phyloP scores from a whole-genome alignment of 2,797 vertebrate genomes.

The Denticeps clupeoides region DNA sequence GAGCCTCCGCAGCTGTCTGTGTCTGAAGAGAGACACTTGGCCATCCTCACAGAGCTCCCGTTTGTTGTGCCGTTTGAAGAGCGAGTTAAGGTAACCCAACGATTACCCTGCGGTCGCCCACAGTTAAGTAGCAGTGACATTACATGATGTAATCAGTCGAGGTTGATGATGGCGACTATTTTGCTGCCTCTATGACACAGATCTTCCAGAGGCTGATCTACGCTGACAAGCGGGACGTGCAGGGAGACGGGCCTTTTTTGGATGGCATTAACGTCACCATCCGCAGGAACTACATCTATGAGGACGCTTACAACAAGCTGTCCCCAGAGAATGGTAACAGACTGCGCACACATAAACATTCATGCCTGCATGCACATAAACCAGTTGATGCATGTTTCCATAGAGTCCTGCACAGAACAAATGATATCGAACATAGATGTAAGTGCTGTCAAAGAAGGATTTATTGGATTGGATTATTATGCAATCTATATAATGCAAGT shows the following conservation, averaged over 20 bases:
- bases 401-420: neutral
- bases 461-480: neutral
- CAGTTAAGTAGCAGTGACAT: too few relatives aligned
- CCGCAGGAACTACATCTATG: constrained; percentile 97
- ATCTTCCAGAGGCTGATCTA: constrained; percentile 97
- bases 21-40: constrained; percentile 90
- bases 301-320: constrained; percentile 96
- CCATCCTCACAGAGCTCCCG: constrained; percentile 92
- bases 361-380: too few relatives aligned
- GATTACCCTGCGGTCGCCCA: too few relatives aligned
- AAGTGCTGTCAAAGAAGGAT: neutral
- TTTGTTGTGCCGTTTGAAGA: constrained; percentile 98
- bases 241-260: constrained; percentile 89
- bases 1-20: constrained; percentile 91
- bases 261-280: constrained; percentile 95
- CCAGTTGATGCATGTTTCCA: neutral
- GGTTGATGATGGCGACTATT: neutral
- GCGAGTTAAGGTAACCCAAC: constrained; percentile 96
- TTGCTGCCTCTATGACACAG: constrained; percentile 45
- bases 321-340: constrained; percentile 99
- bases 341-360: too few relatives aligned
- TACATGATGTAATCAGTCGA: too few relatives aligned
- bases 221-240: constrained; percentile 91
- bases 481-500: neutral
- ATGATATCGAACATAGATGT: too few relatives aligned